Evolutionary conservation across 2,113 vertebrate species (phyloP).

Genomic region (Melozone crissalis): DNA sequence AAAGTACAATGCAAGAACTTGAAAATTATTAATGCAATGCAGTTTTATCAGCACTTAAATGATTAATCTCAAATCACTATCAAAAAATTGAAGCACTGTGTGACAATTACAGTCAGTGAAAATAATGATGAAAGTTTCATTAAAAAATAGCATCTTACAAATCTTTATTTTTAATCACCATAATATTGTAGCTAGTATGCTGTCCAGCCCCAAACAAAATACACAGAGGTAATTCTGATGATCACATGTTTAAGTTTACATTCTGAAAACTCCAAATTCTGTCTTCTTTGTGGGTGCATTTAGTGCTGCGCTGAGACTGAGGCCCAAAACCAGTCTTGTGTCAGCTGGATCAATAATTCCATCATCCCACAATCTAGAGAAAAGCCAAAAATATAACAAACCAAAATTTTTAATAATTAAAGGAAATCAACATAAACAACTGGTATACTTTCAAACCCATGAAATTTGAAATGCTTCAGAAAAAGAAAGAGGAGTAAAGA

Average conservation of each 20-base stretch:
- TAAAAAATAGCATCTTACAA: neutral
- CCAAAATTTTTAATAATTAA: neutral
- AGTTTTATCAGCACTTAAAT: neutral
- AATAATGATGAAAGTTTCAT: neutral
- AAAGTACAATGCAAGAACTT: neutral
- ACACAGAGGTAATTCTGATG: neutral
- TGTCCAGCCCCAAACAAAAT: neutral
- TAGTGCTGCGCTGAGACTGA: conserved; percentile 91
- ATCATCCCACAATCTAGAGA: conserved; percentile 91
- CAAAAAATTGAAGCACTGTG: neutral
- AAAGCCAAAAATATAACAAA: neutral
- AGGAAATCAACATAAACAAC: neutral
- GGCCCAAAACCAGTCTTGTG: conserved; percentile 91
- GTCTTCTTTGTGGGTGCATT: conserved; percentile 91
- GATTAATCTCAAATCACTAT: neutral
- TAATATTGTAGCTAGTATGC: neutral
- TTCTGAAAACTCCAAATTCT: conserved; percentile 91
- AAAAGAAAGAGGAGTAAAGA: neutral
- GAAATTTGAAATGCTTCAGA: neutral
- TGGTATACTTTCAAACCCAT: neutral
- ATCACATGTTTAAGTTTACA: conserved; percentile 70
- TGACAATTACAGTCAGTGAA: neutral
- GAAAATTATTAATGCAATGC: neutral
- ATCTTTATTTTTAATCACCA: neutral
- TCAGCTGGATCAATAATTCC: conserved; percentile 96